Evolutionary conservation across 2,113 vertebrate species (phyloP).

Genomic region (Melanocharis versteri): DNA sequence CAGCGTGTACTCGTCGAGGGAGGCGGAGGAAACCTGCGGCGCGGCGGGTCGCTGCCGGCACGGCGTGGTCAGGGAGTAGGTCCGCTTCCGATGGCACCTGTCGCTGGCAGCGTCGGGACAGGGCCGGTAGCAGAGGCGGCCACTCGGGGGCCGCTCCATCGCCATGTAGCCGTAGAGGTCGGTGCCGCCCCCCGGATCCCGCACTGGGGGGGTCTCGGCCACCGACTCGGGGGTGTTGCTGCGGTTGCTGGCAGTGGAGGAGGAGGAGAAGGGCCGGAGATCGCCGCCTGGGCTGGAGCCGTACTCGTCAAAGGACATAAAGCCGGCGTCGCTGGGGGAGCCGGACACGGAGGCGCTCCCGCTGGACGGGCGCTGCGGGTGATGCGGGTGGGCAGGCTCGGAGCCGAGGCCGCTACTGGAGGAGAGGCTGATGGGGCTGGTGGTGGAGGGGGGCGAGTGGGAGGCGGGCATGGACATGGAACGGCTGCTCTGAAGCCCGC

Average conservation of each 20-base stretch:
- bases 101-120: slow-evolving; percentile 70
- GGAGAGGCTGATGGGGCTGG: slow-evolving; percentile 80
- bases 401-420: slow-evolving; percentile 82
- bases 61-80: slow-evolving; percentile 90
- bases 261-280: slow-evolving; percentile 71
- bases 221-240: slow-evolving; percentile 92
- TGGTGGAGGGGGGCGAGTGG: slow-evolving; percentile 80
- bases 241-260: slow-evolving; percentile 68
- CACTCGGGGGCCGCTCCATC: slow-evolving; percentile 83
- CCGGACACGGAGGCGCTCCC: slow-evolving; percentile 89
- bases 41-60: slow-evolving; percentile 82
- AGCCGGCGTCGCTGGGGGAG: slow-evolving; percentile 90
- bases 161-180: slow-evolving; percentile 88
- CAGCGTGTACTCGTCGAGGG: slow-evolving; percentile 92
- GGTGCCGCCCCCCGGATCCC: slow-evolving; percentile 68
- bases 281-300: slow-evolving; percentile 88
- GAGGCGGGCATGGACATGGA: slow-evolving; percentile 91
- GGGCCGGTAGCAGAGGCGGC: slow-evolving; percentile 57
- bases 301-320: slow-evolving; percentile 92
- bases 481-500: slow-evolving; percentile 84
- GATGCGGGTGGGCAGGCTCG: slow-evolving; percentile 76
- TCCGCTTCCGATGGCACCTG: slow-evolving; percentile 85
- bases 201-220: slow-evolving; percentile 82
- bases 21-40: slow-evolving; percentile 86
- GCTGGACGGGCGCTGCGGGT: slow-evolving; percentile 83